phyloP scores from a whole-genome alignment of 2,113 vertebrate species.

The Manacus vitellinus region DNA sequence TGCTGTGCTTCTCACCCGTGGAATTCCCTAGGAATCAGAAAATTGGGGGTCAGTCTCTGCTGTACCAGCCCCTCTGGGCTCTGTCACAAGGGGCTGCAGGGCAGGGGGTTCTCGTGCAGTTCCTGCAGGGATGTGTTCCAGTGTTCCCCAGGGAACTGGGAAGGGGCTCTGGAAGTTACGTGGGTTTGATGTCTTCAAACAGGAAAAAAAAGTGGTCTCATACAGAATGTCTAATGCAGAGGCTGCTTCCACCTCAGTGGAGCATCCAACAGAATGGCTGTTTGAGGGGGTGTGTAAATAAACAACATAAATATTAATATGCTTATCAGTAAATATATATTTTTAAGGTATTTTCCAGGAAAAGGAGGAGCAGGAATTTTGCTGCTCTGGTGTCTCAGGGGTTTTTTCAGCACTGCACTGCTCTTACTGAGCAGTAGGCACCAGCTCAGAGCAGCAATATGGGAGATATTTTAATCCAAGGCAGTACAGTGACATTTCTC shows the following conservation, averaged over 20 bases:
- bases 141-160: background rate
- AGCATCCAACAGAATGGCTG: background rate
- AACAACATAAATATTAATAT: background rate
- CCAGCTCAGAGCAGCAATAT: conserved; percentile 38
- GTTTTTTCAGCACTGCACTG: conserved; percentile 11
- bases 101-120: background rate
- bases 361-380: background rate
- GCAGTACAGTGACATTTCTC: conserved; percentile 63
- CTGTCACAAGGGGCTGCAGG: background rate
- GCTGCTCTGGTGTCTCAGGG: conserved; percentile 9
- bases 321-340: background rate
- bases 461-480: conserved; percentile 64
- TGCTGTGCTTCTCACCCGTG: background rate
- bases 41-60: background rate
- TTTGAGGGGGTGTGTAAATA: background rate
- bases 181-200: background rate
- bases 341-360: background rate
- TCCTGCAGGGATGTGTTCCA: accelerated
- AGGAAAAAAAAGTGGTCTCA: background rate
- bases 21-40: background rate
- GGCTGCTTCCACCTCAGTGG: background rate
- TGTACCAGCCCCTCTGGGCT: background rate
- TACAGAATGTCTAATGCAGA: background rate
- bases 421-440: conserved; percentile 59
- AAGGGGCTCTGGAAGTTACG: accelerated